Conservation (phyloP, 1,140 invertebrate species). For the Bombyx mandarina region DNA sequence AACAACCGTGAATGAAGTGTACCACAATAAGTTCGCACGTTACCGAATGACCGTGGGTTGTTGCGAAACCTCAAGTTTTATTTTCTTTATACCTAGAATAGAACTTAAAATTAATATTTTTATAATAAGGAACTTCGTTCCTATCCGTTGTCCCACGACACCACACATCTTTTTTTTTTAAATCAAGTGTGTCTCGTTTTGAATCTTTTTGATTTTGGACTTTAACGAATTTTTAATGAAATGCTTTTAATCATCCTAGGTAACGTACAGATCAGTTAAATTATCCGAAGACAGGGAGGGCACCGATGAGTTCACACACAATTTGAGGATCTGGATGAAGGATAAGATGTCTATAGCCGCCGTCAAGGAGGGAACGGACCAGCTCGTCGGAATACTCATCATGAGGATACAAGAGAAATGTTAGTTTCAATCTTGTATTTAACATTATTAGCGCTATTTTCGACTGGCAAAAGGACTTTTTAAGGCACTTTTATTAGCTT, state of each 20-base stretch:
- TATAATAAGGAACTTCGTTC: no score
- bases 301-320: constrained; percentile 65
- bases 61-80: no score
- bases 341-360: constrained; percentile 76
- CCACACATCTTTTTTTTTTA: no score
- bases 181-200: no score
- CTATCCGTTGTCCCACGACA: no score
- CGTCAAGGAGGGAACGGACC: constrained; percentile 66
- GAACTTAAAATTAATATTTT: no score
- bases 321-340: constrained; percentile 72
- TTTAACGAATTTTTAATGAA: neutral
- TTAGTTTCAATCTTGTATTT: constrained; percentile 22
- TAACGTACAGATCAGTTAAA: constrained; percentile 68
- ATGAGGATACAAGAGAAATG: constrained; percentile 67
- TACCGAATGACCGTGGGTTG: no score
- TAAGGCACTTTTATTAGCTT: no score
- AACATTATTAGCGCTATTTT: neutral
- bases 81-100: no score
- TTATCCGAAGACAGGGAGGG: constrained; percentile 69
- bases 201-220: no score
- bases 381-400: constrained; percentile 68
- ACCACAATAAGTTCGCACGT: no score
- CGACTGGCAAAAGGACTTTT: neutral
- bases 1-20: no score
- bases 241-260: constrained; percentile 27